Percentiles rank a stretch among this genome's conserved stretches.
Conservation (phyloP, 53 echinoderm and acorn worm genomes). For the Arbacia lixula region DNA sequence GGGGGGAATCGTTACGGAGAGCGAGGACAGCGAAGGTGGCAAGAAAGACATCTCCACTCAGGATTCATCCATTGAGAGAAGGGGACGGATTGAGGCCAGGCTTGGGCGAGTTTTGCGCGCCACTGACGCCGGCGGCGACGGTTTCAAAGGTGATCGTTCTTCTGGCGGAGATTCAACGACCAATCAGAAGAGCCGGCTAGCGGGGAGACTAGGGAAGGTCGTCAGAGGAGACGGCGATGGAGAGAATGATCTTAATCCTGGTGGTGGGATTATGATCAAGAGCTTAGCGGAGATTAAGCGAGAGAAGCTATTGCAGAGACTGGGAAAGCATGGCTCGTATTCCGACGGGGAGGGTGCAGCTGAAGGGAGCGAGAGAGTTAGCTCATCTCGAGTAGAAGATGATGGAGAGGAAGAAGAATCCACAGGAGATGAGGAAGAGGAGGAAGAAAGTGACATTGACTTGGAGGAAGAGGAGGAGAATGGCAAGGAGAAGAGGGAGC, state of each 20-base stretch:
- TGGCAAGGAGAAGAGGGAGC: not conserved
- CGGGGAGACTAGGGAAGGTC: slow-evolving; percentile 17
- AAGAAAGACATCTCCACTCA: not conserved
- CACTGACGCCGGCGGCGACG: not conserved
- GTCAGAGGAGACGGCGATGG: not conserved
- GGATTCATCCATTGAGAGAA: not conserved
- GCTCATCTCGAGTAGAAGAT: not conserved
- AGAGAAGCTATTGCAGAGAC: slow-evolving; percentile 59
- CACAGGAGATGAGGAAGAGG: not conserved
- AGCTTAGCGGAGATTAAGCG: slow-evolving; percentile 67
- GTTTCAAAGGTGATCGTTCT: not conserved
- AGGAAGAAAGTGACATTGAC: not conserved
- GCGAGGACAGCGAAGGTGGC: not conserved
- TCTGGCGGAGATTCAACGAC: no score
- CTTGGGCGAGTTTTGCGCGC: not conserved
- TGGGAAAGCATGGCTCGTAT: slow-evolving; percentile 30
- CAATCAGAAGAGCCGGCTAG: not conserved
- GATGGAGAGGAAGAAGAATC: not conserved
- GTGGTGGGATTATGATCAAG: slow-evolving; percentile 48
- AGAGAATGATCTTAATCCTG: slow-evolving; percentile 2
- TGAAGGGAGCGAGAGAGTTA: not conserved
- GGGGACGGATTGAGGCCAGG: no score
- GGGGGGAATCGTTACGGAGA: not conserved
- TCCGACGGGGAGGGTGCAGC: not conserved
- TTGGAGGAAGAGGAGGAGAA: slow-evolving; percentile 9